Evolutionary conservation across 53 echinoderm and acorn worm species (phyloP), one percentile per base, ranked within the genome.

Genomic region (Echinarachnius parma): DNA sequence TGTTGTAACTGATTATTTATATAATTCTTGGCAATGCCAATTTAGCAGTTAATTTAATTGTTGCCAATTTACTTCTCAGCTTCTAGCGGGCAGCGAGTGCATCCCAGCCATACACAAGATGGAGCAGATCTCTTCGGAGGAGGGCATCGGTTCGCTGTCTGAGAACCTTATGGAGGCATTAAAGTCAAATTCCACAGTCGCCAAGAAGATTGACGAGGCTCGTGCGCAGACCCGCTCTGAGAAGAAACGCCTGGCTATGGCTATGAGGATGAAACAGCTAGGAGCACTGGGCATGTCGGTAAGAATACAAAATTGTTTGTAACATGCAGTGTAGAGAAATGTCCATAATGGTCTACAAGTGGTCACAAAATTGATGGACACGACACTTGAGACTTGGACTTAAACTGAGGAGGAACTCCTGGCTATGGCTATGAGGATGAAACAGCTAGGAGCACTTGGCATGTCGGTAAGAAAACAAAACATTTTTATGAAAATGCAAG

Each of bases 381-480:
- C n/a, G n/a, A n/a, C n/a, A n/a, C n/a, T n/a, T n/a, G n/a, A n/a
- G n/a, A n/a, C n/a, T n/a, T n/a, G n/a, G n/a, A n/a, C n/a, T n/a
- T n/a, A n/a, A n/a, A n/a, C n/a, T n/a, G n/a, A n/a, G n/a, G n/a
- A n/a, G n/a, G n/a, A n/a, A n/a, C n/a, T n/a, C n/a, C 77, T 88
- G 1, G 95, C 95, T 27, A 94, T 94, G 95, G 95, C 95, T 9
- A 94, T 94, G 95, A 84, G 95, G 53, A 69, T 78, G 87, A 94
- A 94, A 60, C 95, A 94, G 36, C 83, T 94, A 13, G 95, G 95
- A 36, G 95, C 90, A n/a, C 79, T 94, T 2, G 95, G 95, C 59
- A 94, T 94, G 94, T 94, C 89, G 52, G 94, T 94, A 63, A 94
- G 94, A 81, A n/a, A n/a, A n/a, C n/a, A n/a, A n/a, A n/a, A n/a